phyloP scores from a whole-genome alignment of 2,888 invertebrate genomes.

The Theretra japonica region DNA sequence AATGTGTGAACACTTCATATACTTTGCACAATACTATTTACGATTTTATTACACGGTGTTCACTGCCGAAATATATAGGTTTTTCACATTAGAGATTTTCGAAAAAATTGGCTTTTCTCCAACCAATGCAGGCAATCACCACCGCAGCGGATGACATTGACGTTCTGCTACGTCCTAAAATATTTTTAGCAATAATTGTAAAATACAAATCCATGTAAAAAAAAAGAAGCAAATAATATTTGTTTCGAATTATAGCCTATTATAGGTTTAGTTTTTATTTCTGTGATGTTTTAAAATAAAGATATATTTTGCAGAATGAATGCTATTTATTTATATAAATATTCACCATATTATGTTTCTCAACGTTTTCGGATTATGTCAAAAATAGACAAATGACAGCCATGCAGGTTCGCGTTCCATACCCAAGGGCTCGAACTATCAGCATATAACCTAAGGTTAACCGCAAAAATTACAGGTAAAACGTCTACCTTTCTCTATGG shows the following conservation, averaged over 20 bases:
- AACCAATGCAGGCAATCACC: slow-evolving; percentile 48
- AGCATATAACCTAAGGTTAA: neutral
- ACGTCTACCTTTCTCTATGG: neutral
- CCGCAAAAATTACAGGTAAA: neutral
- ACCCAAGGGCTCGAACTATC: no score
- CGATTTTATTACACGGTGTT: slow-evolving; percentile 30
- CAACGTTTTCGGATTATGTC: neutral
- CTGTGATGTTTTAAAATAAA: no score
- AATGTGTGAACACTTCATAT: slow-evolving; percentile 41
- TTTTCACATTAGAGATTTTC: slow-evolving; percentile 49
- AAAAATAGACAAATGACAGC: neutral
- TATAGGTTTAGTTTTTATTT: no score
- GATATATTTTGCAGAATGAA: no score
- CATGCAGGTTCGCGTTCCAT: neutral
- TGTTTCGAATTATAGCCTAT: no score
- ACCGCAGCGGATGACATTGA: slow-evolving; percentile 50
- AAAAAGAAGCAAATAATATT: no score
- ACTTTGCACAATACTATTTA: slow-evolving; percentile 40
- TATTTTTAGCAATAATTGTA: neutral
- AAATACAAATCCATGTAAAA: neutral
- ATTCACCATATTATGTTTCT: no score
- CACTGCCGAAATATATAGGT: slow-evolving; percentile 30
- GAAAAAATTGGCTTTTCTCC: slow-evolving; percentile 55
- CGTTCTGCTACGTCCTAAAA: slow-evolving; percentile 32
- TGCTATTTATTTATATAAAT: no score